Percentiles rank a stretch among this genome's conserved stretches.
Conservation (phyloP, 2,797 vertebrate species). For the Propithecus deckenii region DNA sequence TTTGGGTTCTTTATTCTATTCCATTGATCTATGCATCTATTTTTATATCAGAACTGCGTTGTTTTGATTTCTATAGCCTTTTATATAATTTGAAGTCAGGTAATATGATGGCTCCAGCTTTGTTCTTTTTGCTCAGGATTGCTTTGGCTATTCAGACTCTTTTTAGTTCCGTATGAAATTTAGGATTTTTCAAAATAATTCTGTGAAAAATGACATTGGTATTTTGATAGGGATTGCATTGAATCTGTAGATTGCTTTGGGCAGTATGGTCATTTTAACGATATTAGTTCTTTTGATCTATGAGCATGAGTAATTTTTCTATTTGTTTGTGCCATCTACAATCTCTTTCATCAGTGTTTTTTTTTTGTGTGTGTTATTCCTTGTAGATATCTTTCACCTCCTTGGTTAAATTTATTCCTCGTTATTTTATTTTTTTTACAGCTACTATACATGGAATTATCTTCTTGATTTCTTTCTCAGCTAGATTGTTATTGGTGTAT, state of each 20-base stretch:
- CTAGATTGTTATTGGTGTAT: neutral
- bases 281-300: neutral
- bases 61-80: neutral
- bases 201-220: neutral
- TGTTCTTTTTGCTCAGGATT: neutral
- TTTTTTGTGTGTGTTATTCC: too few relatives aligned
- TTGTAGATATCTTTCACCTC: neutral
- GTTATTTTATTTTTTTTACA: neutral
- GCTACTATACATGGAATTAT: neutral
- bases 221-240: neutral
- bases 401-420: neutral
- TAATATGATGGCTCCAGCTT: neutral
- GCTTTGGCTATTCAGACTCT: neutral
- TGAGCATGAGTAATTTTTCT: neutral
- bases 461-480: neutral
- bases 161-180: neutral
- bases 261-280: neutral
- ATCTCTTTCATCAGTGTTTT: neutral
- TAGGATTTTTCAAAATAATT: neutral
- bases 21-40: too few relatives aligned
- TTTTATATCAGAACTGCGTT: neutral
- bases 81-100: neutral
- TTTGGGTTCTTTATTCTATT: neutral
- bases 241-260: neutral
- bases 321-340: neutral